Conservation (phyloP, 2,888 invertebrate species). For the Ormyrus labotus region DNA sequence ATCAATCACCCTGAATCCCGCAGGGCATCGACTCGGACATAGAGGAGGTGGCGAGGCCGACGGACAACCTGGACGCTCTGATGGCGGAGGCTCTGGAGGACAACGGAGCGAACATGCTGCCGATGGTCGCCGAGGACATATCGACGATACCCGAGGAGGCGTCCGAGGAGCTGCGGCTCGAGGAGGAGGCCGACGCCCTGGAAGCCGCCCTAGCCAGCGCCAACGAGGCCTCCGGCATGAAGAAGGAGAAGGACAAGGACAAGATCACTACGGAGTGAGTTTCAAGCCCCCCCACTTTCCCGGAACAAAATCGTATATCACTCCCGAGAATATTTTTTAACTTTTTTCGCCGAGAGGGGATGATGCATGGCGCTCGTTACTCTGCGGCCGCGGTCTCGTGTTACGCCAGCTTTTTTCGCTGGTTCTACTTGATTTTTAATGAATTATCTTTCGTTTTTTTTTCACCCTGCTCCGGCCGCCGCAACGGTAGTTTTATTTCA, state of each 20-base stretch:
- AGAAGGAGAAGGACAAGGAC: conserved; percentile 54
- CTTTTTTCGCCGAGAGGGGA: not conserved
- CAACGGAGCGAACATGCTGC: conserved; percentile 68
- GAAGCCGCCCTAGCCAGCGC: conserved; percentile 65
- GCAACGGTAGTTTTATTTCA: too few relatives aligned
- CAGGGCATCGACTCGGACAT: conserved; percentile 92
- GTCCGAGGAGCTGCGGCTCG: conserved; percentile 79
- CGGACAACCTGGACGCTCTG: conserved; percentile 77
- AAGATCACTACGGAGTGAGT: conserved; percentile 52
- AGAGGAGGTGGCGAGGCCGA: conserved; percentile 87
- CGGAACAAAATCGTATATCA: not conserved
- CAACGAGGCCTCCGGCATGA: conserved; percentile 57
- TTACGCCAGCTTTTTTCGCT: too few relatives aligned
- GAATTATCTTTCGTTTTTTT: not conserved
- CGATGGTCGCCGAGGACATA: conserved; percentile 69
- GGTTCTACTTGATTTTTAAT: not conserved
- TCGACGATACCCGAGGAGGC: conserved; percentile 78
- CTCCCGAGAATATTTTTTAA: not conserved
- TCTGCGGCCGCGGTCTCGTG: too few relatives aligned
- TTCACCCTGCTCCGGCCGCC: not conserved
- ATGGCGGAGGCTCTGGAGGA: conserved; percentile 67
- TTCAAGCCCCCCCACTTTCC: not conserved
- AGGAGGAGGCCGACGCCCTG: conserved; percentile 76
- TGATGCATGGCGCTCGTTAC: too few relatives aligned
- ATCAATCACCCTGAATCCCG: not conserved